These are phyloP conservation scores for Crepidodera aurea DNA, from an alignment of 2,888 invertebrate species.

Conservation along the genomic window DNA sequence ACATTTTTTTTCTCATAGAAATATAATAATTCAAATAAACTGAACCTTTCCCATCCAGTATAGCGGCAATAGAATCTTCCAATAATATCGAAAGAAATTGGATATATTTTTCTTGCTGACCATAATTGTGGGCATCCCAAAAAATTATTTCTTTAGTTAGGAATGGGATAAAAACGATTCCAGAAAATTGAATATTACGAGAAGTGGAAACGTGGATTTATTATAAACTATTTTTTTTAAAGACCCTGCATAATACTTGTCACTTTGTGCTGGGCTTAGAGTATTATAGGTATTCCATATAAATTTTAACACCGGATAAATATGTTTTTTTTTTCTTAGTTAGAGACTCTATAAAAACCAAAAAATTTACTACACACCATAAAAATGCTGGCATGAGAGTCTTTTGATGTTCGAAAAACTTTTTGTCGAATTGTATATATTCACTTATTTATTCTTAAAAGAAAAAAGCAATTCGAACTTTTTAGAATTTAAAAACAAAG, in stretches of 20 bases:
- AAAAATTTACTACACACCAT: too few species aligned
- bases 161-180: slow-evolving; percentile 6
- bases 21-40: slow-evolving; percentile 11
- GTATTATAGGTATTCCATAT: too few species aligned
- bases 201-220: not conserved
- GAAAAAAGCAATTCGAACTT: slow-evolving; percentile 3
- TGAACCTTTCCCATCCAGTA: slow-evolving; percentile 3
- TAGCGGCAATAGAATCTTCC: not conserved
- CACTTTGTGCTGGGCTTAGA: too few species aligned
- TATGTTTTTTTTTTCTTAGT: too few species aligned
- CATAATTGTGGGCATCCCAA: slow-evolving; percentile 4
- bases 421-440: too few species aligned
- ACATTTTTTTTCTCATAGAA: not conserved
- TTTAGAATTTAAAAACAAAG: not conserved
- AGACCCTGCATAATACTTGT: too few species aligned
- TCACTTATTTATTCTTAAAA: not conserved
- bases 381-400: too few species aligned
- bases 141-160: slow-evolving; percentile 7
- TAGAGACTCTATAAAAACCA: too few species aligned
- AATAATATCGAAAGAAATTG: slow-evolving; percentile 10
- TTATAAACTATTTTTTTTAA: too few species aligned
- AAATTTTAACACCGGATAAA: too few species aligned
- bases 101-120: slow-evolving; percentile 11
- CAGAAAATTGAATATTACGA: slow-evolving; percentile 4
- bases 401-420: too few species aligned